Evolutionary conservation across 2,113 vertebrate genomes (phyloP).

Genomic region (Gymnarchus niloticus): DNA sequence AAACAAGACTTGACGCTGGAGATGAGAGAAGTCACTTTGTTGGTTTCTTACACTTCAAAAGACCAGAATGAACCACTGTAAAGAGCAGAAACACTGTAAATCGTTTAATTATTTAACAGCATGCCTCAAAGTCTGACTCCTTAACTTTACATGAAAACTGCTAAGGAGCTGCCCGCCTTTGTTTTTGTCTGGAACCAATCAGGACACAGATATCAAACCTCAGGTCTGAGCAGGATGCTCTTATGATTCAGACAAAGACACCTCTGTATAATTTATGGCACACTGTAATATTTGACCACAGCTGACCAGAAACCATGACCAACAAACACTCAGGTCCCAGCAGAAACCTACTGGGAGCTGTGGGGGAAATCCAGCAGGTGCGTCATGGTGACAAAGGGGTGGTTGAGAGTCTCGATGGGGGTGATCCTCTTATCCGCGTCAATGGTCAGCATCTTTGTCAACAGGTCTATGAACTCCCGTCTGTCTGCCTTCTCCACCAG

Average conservation of each 20-base stretch:
- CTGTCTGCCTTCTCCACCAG: constrained; percentile 94
- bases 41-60: not conserved
- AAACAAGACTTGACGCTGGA: constrained; percentile 97
- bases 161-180: not conserved
- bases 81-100: not conserved
- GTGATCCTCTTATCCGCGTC: constrained; percentile 97
- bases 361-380: constrained; percentile 95
- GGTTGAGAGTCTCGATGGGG: constrained; percentile 94
- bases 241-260: not conserved
- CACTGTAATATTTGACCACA: no score
- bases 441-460: constrained; percentile 98
- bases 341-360: constrained; percentile 81
- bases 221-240: not conserved
- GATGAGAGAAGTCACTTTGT: constrained; percentile 1
- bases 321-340: not conserved
- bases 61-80: not conserved
- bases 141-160: constrained; percentile 1
- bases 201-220: not conserved
- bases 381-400: constrained; percentile 94
- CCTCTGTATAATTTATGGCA: not conserved
- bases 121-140: not conserved
- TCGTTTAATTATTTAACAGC: not conserved
- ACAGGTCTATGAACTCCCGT: constrained; percentile 94
- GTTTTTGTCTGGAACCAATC: constrained; percentile 2
- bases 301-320: not conserved